Conservation (phyloP, 23 tunicate genomes). For the Trididemnum nubilum region DNA sequence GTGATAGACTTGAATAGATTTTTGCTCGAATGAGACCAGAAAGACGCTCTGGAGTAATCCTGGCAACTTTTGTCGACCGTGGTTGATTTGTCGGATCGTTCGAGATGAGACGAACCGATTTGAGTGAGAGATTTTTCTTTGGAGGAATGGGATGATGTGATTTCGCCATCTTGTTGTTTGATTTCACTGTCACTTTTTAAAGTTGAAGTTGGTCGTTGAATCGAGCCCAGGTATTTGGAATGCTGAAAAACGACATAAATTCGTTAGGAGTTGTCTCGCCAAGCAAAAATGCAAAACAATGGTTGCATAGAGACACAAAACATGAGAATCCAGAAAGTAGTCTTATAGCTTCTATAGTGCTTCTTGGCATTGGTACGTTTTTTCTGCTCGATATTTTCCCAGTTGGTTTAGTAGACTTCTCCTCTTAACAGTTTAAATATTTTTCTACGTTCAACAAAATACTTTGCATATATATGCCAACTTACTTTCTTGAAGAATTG, state of each 20-base stretch:
- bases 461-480: too few relatives aligned
- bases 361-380: too few relatives aligned
- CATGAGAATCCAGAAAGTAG: too few relatives aligned
- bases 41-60: background rate
- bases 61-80: background rate
- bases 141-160: background rate
- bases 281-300: too few relatives aligned
- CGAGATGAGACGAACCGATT: background rate
- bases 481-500: constrained; percentile 77
- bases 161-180: background rate
- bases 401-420: too few relatives aligned
- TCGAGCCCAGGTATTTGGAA: background rate
- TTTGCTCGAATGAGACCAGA: background rate
- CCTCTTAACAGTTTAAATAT: too few relatives aligned
- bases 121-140: constrained; percentile 20
- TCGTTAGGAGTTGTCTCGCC: too few relatives aligned
- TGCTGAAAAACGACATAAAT: background rate
- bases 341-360: too few relatives aligned
- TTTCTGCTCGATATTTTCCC: too few relatives aligned
- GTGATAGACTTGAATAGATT: constrained; percentile 62
- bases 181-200: background rate
- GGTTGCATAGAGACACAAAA: too few relatives aligned
- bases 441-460: too few relatives aligned
- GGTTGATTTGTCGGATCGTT: background rate
- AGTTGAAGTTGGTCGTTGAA: background rate